Evolutionary conservation across 2,888 invertebrate genomes (phyloP), one percentile per base, ranked within the genome.

Genomic region (Entomobrya proxima): DNA sequence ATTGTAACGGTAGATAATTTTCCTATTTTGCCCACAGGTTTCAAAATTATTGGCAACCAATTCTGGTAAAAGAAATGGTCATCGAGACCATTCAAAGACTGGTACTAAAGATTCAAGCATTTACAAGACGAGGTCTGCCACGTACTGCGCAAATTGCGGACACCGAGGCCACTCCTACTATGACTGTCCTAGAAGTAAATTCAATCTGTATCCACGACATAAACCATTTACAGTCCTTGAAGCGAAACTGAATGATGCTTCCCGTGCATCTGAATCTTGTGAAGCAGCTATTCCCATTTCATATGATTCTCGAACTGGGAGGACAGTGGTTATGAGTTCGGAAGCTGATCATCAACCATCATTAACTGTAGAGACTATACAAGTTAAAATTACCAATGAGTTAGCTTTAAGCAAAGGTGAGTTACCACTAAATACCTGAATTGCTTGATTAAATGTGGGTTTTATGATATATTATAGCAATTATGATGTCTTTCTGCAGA

Each of bases 131-230:
- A 37, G n/a, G 6, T 32, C 78, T 9, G 47, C 77, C 2, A 32
- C 75, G 52, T 87, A 32, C 32, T 87, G 87, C 40, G 69, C 69
- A n/a, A 87, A 87, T 32, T 87, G 87, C 67, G 81, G 77, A 1
- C 5, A 21, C n/a, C 30, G 72, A n/a, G 87, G 87, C 15, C 87
- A 87, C 40, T 76, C 58, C 18, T 87, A 67, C 27, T 87, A 87
- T 30, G 61, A 85, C 37, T 87, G 87, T 37, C 35, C 32, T 5
- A 30, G 44, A 2, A 52, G n/a, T 15, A 78, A 77, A 47, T 76
- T 77, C 13, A 75, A 67, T 32, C 55, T 74, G 1, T 85, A 85
- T n/a, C 85, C 85, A 11, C 44, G 87, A 35, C 64, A 81, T 37
- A 85, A 81, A 13, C 85, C 87, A 0, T 75, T 64, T 13, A 40